A percentile compares a stretch with the other conserved stretches of the same genome.
Conservation (phyloP, 2,888 invertebrate species). For the Lepeophtheirus nordmannii region DNA sequence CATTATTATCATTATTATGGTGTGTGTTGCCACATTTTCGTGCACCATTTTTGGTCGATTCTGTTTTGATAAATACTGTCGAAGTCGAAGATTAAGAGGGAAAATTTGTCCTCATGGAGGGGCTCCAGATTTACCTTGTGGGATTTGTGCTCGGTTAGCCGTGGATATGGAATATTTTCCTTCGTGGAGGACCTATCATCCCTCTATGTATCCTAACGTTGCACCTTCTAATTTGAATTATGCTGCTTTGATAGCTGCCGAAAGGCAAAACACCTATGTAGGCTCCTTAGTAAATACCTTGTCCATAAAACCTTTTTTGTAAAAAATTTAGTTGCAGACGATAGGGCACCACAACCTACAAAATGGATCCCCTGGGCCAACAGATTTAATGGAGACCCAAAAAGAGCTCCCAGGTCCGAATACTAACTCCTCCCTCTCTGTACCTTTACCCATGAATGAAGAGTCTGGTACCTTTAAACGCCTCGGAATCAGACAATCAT, state of each 20-base stretch:
- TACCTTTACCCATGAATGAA: neutral
- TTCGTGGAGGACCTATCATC: neutral
- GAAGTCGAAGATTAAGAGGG: neutral
- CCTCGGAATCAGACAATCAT: neutral
- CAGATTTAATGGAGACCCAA: neutral
- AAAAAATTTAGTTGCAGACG: neutral
- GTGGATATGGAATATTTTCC: neutral
- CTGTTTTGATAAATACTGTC: neutral
- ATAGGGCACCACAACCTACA: neutral
- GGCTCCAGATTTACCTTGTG: neutral
- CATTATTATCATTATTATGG: neutral
- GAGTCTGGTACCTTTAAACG: constrained; percentile 1
- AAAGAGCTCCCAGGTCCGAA: neutral
- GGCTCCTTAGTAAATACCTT: neutral
- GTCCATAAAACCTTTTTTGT: neutral
- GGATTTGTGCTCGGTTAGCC: neutral
- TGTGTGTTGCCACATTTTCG: neutral
- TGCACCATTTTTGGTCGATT: neutral
- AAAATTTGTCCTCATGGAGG: neutral
- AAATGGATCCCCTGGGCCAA: neutral
- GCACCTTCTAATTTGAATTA: neutral
- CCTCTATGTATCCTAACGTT: neutral
- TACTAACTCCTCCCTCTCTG: neutral
- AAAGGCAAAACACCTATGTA: neutral
- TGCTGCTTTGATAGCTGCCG: neutral